Conservation (phyloP, 2,113 vertebrate species). For the Nematolebias whitei region DNA sequence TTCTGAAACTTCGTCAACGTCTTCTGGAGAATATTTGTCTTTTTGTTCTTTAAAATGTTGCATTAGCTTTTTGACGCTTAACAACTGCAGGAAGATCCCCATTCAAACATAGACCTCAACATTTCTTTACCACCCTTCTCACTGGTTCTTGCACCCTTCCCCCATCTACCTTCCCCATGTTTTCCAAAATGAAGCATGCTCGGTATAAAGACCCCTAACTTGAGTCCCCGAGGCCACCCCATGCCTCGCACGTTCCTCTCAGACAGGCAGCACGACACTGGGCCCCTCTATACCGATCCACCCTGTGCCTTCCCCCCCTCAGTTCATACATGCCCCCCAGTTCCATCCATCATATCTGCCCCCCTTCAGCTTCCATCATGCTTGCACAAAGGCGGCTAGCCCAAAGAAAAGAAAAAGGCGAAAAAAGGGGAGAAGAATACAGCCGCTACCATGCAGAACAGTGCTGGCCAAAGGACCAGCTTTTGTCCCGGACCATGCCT, state of each 20-base stretch:
- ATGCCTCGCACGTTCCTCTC: constrained; percentile 75
- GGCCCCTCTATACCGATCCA: constrained; percentile 54
- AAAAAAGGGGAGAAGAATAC: constrained; percentile 68
- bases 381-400: constrained; percentile 64
- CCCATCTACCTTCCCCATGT: constrained; percentile 20
- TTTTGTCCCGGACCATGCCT: constrained; percentile 72
- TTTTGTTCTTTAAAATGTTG: no score
- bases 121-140: constrained; percentile 6
- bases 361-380: constrained; percentile 62
- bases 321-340: constrained; percentile 39
- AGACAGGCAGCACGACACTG: constrained; percentile 76
- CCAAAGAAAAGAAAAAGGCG: constrained; percentile 71
- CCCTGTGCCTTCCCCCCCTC: constrained; percentile 23
- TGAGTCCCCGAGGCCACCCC: constrained; percentile 57
- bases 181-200: constrained; percentile 43
- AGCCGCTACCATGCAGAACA: constrained; percentile 78
- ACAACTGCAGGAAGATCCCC: constrained; percentile 4
- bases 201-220: constrained; percentile 26
- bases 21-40: no score
- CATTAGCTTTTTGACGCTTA: not conserved
- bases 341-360: constrained; percentile 78
- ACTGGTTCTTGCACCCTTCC: constrained; percentile 4
- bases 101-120: constrained; percentile 6
- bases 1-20: no score
- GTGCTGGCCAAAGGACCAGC: constrained; percentile 61